Base-by-base conservation (phyloP, 2,113 vertebrate genomes). In the Anoura caudifer region DNA sequence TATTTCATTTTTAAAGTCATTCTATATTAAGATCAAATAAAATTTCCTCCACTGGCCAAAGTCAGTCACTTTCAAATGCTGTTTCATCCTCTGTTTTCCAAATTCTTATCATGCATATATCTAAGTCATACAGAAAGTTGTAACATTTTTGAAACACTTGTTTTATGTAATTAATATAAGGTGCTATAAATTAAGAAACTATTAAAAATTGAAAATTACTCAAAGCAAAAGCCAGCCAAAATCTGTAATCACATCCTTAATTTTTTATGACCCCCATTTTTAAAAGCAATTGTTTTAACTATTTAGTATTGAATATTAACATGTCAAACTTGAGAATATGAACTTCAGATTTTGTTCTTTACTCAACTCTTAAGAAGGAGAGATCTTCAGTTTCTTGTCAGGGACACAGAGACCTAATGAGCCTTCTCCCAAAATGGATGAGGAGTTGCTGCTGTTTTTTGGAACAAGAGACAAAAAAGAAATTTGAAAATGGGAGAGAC, bases 1-100 rank as follows among this genome's bases (percentile, higher is more conserved):
- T 52, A 65, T 96, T 90, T 85, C 86, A 91, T 84, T 91, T 94
- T 91, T 63, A 84, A 95, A 85, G 76, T 93, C 54, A 91, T 85
- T 88, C 91, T 79, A 56, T 91, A 88, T 47, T 69, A 95, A 91
- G 50, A 88, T 85, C 83, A 93, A 95, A 54, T 80, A 85, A 91
- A 93, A 96, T 93, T 69, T 63, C 82, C 43, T 45, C 43, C 12
- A 75, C 33, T n/a, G 43, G n/a, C 38, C 54, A 96, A 96, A 91
- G 24, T 26, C 76, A 47, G 63, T 80, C 56, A 85, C 61, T 73
- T 73, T 45, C 76, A 87, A 95, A 79, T 22, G 22, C 36, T 56
- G 5, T 82, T 87, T 87, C n/a, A 93, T 31, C 59, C 17, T 31
- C 10, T 91, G 16, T 90, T 83, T 87, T 56, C 77, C n/a, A 69